Percentiles rank a stretch among this genome's conserved stretches.
Conservation (phyloP, 37 sponge, comb jelly and placozoan genomes). For the Geodia barretti region DNA sequence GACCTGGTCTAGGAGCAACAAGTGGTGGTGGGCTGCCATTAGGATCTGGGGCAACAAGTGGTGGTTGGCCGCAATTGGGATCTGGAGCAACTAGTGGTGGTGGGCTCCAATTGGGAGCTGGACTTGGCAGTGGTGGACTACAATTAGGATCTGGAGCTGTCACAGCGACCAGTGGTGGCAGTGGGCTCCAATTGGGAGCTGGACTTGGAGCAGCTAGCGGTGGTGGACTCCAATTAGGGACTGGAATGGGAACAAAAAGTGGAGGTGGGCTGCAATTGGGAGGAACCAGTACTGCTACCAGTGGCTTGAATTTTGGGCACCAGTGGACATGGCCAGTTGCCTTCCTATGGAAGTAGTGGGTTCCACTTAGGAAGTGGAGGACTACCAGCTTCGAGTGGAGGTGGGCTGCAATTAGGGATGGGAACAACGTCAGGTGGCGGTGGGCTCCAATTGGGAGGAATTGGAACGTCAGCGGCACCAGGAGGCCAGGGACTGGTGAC, state of each 20-base stretch:
- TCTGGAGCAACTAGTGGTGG: neutral
- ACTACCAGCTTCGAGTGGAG: neutral
- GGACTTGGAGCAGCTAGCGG: neutral
- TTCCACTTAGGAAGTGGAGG: constrained; percentile 9
- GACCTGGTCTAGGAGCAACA: neutral
- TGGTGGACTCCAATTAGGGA: constrained; percentile 8
- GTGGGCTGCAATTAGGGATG: constrained; percentile 38
- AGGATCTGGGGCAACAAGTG: neutral
- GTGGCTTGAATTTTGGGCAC: too few relatives aligned
- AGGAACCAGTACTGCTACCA: too few relatives aligned
- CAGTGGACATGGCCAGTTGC: too few relatives aligned
- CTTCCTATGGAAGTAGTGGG: neutral
- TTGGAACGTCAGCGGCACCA: neutral
- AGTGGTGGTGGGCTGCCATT: constrained; percentile 15
- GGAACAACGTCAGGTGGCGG: neutral
- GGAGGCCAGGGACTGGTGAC: neutral
- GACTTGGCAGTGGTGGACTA: constrained; percentile 1
- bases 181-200: constrained; percentile 38
- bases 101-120: constrained; percentile 36
- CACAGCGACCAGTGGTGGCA: too few relatives aligned
- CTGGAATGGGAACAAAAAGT: too few relatives aligned
- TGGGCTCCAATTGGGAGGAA: neutral
- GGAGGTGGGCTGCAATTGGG: constrained; percentile 41
- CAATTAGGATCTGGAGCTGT: neutral
- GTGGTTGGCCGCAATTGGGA: constrained; percentile 6